Evolutionary conservation across 2,888 invertebrate genomes (phyloP).

Genomic region (Drosophila demipolita): DNA sequence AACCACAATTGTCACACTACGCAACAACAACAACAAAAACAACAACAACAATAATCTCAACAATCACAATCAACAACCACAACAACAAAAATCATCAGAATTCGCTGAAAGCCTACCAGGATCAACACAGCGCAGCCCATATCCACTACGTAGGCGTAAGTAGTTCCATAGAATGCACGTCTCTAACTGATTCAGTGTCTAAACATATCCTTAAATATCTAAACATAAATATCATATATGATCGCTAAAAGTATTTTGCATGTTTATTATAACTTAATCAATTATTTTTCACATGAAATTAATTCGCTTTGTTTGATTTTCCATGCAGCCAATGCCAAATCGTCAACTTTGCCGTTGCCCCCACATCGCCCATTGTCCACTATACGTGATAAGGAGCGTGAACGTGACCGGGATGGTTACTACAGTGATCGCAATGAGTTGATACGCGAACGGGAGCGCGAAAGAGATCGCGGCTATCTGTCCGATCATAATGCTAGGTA

Average conservation of each 20-base stretch:
- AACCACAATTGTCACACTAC: slow-evolving; percentile 39
- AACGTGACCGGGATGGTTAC: slow-evolving; percentile 92
- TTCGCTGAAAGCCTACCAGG: slow-evolving; percentile 94
- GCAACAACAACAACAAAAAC: slow-evolving; percentile 34
- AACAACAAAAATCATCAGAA: slow-evolving; percentile 86
- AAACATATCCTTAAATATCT: slow-evolving; percentile 25
- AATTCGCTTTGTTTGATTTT: not conserved
- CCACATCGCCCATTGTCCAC: slow-evolving; percentile 88
- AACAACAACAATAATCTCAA: slow-evolving; percentile 36
- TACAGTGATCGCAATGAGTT: slow-evolving; percentile 95
- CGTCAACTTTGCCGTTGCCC: slow-evolving; percentile 92
- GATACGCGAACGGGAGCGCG: slow-evolving; percentile 91
- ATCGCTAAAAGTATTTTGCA: slow-evolving; percentile 10
- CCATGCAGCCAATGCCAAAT: slow-evolving; percentile 89
- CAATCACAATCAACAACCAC: slow-evolving; percentile 34
- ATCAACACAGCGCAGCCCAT: slow-evolving; percentile 94
- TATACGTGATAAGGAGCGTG: slow-evolving; percentile 86
- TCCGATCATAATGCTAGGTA: slow-evolving; percentile 92
- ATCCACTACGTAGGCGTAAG: slow-evolving; percentile 94
- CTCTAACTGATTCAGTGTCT: slow-evolving; percentile 39
- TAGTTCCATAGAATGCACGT: slow-evolving; percentile 82
- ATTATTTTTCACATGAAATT: not conserved
- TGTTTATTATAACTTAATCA: slow-evolving; percentile 1
- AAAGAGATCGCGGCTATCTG: slow-evolving; percentile 90
- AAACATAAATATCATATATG: slow-evolving; percentile 15